phyloP scores from a whole-genome alignment of 2,888 invertebrate genomes.

The Mylabris sibirica region DNA sequence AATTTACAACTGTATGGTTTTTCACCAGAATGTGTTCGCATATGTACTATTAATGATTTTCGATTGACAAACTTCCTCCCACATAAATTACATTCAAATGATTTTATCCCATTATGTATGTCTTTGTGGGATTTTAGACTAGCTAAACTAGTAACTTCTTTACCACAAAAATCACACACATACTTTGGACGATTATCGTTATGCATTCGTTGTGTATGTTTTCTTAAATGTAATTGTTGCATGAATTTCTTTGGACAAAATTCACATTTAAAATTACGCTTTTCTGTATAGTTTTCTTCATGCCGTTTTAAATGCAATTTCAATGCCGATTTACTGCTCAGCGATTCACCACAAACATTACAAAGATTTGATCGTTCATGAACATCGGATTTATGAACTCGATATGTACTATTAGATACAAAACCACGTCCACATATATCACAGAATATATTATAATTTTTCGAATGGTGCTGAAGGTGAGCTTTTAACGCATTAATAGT shows the following conservation, averaged over 20 bases:
- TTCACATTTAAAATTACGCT: conserved; percentile 8
- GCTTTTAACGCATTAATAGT: conserved; percentile 57
- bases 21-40: conserved; percentile 47
- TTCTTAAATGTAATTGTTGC: not conserved
- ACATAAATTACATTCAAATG: conserved; percentile 48
- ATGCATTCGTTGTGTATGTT: not conserved
- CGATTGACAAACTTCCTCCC: conserved; percentile 36
- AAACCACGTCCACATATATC: not conserved
- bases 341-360: conserved; percentile 17
- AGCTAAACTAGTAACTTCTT: conserved; percentile 43
- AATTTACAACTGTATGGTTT: conserved; percentile 33
- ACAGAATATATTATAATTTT: not conserved
- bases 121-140: not conserved
- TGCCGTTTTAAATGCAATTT: conserved; percentile 19
- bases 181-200: not conserved
- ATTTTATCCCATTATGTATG: conserved; percentile 42
- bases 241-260: not conserved
- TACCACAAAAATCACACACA: conserved; percentile 47
- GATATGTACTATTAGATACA: conserved; percentile 44
- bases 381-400: conserved; percentile 39
- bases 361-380: conserved; percentile 35
- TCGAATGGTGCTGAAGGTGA: conserved; percentile 56
- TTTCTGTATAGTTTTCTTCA: not conserved
- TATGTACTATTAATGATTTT: conserved; percentile 46
- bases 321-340: not conserved